phyloP scores from a whole-genome alignment of 2,113 vertebrate genomes.

The Chamaea fasciata region DNA sequence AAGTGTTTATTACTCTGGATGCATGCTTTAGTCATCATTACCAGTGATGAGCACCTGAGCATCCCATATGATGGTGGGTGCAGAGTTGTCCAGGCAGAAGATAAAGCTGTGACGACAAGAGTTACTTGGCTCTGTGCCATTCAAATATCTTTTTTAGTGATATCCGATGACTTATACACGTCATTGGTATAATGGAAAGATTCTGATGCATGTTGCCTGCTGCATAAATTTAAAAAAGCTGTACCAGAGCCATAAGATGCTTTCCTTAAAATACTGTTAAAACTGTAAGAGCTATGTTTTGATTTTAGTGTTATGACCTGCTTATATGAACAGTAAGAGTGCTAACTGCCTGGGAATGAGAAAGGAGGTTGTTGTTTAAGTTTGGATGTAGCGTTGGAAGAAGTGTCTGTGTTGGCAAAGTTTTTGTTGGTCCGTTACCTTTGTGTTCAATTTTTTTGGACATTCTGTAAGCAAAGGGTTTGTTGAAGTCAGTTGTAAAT shows the following conservation, averaged over 20 bases:
- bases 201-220: background rate
- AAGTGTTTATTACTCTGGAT: background rate
- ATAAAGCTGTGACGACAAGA: background rate
- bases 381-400: background rate
- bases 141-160: background rate
- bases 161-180: background rate
- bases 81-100: background rate
- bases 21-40: background rate
- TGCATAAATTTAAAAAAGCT: background rate
- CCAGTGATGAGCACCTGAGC: background rate
- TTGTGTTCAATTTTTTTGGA: background rate
- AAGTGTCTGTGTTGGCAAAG: background rate
- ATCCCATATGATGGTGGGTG: background rate
- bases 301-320: background rate
- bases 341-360: background rate
- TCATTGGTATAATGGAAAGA: background rate
- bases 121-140: background rate
- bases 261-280: background rate
- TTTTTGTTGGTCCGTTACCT: background rate
- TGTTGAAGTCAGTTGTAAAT: background rate
- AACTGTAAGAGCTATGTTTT: background rate
- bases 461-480: background rate
- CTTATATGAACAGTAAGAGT: background rate
- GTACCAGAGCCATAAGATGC: background rate
- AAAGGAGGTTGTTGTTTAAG: background rate